Evolutionary conservation across 2,888 invertebrate genomes (phyloP), one percentile per base, ranked within the genome.

Genomic region (Steinernema scapterisci): DNA sequence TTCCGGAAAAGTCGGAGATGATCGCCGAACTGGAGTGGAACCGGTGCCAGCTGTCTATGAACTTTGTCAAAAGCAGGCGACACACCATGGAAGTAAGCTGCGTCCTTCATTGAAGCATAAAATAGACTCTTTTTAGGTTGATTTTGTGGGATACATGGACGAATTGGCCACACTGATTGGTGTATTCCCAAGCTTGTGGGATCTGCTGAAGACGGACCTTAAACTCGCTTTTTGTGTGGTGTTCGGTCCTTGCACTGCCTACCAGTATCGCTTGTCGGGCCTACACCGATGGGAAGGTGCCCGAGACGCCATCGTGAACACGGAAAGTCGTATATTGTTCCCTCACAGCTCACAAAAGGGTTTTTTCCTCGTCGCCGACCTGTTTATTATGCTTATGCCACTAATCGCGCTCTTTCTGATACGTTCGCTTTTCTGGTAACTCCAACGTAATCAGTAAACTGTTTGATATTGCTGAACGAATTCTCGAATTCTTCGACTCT

Each of bases 61-160:
- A 81, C 43, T 82, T 54, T 71, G 45, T 81, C 21, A 80, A 78
- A 51, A 81, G 81, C 7, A 70, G 77, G n/a, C 73, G 81, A 45
- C 82, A 81, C 71, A 83, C 81, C 5, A 82, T 83, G 54, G 78
- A 80, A 51, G 79, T 80, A 44, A 54, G 70, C 44, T 25, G 38
- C 38, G 48, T 48, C 5, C n/a, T 16, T 48, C 19, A 2, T 48
- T 16, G 3, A n/a, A 16, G 5, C 7, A n/a, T 73, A 25, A 21
- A 72, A 43, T 25, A 6, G 25, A 27, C 16, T 11, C 71, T 11
- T 75, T 76, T 63, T 27, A 82, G 79, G 83, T 83, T 27, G 80
- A 82, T 48, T 79, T 72, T 72, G 77, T 82, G 13, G 72, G 70
- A 9, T 83, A 78, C 70, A 54, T 77, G 63, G 77, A 81, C 48